A percentile compares a stretch with the other conserved stretches of the same genome.
Evolutionary conservation across 1,140 invertebrate genomes (phyloP).

Genomic region (Aleiodes sp.): DNA sequence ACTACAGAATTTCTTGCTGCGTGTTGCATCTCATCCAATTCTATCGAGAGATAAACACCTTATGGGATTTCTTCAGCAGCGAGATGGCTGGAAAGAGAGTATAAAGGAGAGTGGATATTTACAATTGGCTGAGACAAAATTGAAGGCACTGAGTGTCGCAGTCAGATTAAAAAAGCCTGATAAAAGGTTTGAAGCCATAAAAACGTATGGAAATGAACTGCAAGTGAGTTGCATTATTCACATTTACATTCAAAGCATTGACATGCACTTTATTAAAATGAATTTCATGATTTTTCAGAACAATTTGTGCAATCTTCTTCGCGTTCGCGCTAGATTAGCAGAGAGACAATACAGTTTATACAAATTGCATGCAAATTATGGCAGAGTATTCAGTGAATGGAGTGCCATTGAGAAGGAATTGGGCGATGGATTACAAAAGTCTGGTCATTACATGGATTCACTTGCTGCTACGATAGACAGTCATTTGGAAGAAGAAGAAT

Average conservation of each 20-base stretch:
- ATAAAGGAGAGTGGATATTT: constrained; percentile 78
- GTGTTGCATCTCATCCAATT: constrained; percentile 78
- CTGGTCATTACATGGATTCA: constrained; percentile 79
- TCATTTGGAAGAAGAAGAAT: constrained; percentile 82
- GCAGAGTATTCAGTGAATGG: constrained; percentile 86
- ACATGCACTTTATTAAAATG: constrained; percentile 15
- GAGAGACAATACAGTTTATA: constrained; percentile 83
- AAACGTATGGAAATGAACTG: constrained; percentile 79
- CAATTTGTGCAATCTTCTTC: constrained; percentile 64
- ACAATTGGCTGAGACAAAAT: constrained; percentile 78
- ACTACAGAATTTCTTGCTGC: constrained; percentile 76
- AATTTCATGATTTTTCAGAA: constrained; percentile 52
- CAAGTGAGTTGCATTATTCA: constrained; percentile 71
- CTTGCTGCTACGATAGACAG: constrained; percentile 80
- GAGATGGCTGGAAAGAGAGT: constrained; percentile 80
- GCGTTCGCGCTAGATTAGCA: constrained; percentile 74
- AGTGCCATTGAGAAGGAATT: constrained; percentile 85
- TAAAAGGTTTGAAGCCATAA: constrained; percentile 78
- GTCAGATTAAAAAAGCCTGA: constrained; percentile 79
- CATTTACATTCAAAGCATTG: too few species aligned
- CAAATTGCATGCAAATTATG: constrained; percentile 84
- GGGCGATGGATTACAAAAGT: constrained; percentile 81
- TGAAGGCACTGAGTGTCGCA: constrained; percentile 79
- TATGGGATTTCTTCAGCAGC: constrained; percentile 77
- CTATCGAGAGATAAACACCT: constrained; percentile 82